A percentile compares a stretch with the other conserved stretches of the same genome.
Conservation (phyloP, 2,797 vertebrate species). For the Peromyscus aztecus region DNA sequence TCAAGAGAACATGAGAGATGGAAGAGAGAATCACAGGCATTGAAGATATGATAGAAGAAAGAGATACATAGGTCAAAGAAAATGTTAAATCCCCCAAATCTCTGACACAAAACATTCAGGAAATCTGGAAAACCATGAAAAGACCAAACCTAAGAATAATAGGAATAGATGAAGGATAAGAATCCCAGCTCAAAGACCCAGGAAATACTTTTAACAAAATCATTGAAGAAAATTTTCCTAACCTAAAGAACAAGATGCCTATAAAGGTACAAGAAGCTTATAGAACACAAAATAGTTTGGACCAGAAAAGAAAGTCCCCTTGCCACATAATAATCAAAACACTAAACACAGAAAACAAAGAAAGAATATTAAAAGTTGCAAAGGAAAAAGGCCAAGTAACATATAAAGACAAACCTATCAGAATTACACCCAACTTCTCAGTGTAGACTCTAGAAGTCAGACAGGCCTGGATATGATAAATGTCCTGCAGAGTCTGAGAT, state of each 20-base stretch:
- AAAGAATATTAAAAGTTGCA: background rate
- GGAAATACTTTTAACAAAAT: background rate
- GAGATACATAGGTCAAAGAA: background rate
- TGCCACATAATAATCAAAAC: background rate
- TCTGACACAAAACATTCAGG: background rate
- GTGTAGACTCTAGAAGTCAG: background rate
- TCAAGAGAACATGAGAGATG: background rate
- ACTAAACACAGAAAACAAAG: background rate
- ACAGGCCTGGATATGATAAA: background rate
- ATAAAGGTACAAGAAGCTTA: background rate
- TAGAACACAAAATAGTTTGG: background rate
- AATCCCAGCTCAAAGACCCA: background rate
- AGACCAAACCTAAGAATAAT: background rate
- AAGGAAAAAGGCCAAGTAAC: background rate
- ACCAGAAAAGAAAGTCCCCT: background rate
- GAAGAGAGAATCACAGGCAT: background rate
- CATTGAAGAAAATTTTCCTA: background rate
- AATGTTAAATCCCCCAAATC: background rate
- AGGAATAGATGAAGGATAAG: background rate
- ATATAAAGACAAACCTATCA: background rate
- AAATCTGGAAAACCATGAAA: background rate
- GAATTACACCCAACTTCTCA: background rate
- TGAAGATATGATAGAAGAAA: background rate
- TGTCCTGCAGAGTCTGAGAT: background rate
- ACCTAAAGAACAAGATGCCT: background rate